Evolutionary conservation across 2,113 vertebrate species (phyloP), one percentile per base, ranked within the genome.

Genomic region (Nibea coibor): DNA sequence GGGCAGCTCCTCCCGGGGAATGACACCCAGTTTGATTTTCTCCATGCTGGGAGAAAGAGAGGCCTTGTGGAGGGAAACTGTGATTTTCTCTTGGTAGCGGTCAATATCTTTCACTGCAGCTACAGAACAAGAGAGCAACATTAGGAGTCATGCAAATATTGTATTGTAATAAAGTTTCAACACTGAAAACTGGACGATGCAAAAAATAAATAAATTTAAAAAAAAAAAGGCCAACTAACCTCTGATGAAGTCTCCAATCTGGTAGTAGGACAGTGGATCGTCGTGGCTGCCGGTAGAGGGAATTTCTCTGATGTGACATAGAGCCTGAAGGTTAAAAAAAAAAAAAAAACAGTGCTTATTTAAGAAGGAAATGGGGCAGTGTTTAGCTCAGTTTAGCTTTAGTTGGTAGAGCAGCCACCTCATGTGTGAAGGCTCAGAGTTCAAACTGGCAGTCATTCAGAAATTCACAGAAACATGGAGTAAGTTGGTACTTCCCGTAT

Each of bases 241-340:
- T 97, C 94, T 95, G 83, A 99, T 97, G 20, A 99, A 92, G 91
- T 99, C 98, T 66, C 97, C 97, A 12, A 94, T 93, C 88, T 99
- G 98, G 76, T 97, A 99, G 68, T 99, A 99, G 1, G 97, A 98
- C 58, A 99, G 93, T 67, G 97, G 98, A 89, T 99, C 98, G 20
- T 99, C 97, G 2, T 99, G 98, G 93, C 94, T 98, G 88, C 98
- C 97, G 35, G 96, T 95, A 20, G 98, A 95, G 84, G 98, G 98
- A 61, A 99, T 96, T 87, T 99, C 97, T 95, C 96, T 95, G 85
- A 99, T 43, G 7, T 98, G 97, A 93, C 98, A 99, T 4, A 99
- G 94, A 80, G 97, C 97, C 98, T 99, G 73, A 26, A 87, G 66
- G 45, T 80, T 84, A 0, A 89, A 31, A 39, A 78, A 24, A 1